Base-by-base conservation (phyloP, 2,113 vertebrate genomes). In the Mesembrinibis cayennensis region DNA sequence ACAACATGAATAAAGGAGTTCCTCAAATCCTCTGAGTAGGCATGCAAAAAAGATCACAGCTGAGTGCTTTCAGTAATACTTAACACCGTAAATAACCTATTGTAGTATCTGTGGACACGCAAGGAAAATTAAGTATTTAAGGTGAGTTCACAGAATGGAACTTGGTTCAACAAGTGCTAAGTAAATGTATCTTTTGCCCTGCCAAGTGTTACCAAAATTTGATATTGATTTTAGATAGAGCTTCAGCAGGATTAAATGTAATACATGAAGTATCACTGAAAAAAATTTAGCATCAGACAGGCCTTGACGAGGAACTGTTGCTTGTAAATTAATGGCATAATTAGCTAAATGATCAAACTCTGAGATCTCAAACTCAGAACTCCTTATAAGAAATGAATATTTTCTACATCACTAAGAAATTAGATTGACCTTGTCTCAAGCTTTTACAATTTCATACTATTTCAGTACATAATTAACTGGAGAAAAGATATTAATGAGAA, bases 321-420 rank as follows among this genome's bases (percentile, higher is more conserved):
- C 27, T 4, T 50, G 53, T 66, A 81, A 96, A 83, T 89, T 89
- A 86, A 69, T 85, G 53, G 23, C 20, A 80, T 83, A 93, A 87
- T 97, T 94, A 96, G 83, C 53, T 86, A 96, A 96, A 82, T 65
- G 20, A 82, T 62, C 83, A 84, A 74, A 95, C 1, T 18, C 30
- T 53, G 70, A 91, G 9, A 76, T 82, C 56, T 79, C 42, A 95
- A 42, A 71, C 34, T n/a, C 22, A 66, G 36, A 73, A 79, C 42
- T 85, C 42, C 42, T 80, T 70, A 65, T 90, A 62, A 82, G 65
- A 94, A 96, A 77, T 67, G 0, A 59, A 61, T 91, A 53, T 81
- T 93, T 95, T 88, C 72, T 93, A 73, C n/a, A 80, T 66, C 63
- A 81, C 86, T 90, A 93, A 89, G 71, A 88, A 97, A 97, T 74